Evolutionary conservation across 2,888 invertebrate species (phyloP), one percentile per base, ranked within the genome.

Genomic region (Dryococelus australis): DNA sequence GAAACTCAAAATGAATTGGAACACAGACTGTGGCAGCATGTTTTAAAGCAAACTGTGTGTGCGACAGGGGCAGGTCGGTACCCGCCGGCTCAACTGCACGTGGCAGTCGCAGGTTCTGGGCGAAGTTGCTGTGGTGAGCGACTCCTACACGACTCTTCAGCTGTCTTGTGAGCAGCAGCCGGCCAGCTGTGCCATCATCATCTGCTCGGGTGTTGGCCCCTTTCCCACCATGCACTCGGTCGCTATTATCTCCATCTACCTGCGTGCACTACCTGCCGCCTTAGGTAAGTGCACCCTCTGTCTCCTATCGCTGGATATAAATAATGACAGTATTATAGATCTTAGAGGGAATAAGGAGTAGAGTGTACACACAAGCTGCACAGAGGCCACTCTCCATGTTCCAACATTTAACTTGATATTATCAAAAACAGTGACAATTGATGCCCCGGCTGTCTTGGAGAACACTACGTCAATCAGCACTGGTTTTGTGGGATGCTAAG

Each of bases 161-260:
- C 35, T 78, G 85, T 51, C 85, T 16, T 27, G 28, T n/a, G 86
- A 53, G n/a, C 79, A 87, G 26, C 78, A 86, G 9, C 84, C 88
- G 4, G 35, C n/a, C 26, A 88, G 88, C 79, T 91, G 91, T 88
- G 87, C 89, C 87, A 84, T 87, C 9, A 80, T 91, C 10, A 83
- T 80, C 0, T 91, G 91, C 80, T 80, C 43, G 27, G 27, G 35
- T 9, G 89, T 88, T 53, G 89, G 89, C 6, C 90, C 90, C 24
- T 87, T 90, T 6, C 84, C 88, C 27, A 87, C 88, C 24, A 87
- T 88, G n/a, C 90, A 89, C 43, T 88, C 89, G 79, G 88, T 88
- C 26, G 88, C 89, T 24, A 86, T 87, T 43, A 87, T 90, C 27
- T 88, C 86, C n/a, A 87, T 91, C 51, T 85, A 88, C 78, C 87